A percentile compares a stretch with the other conserved stretches of the same genome.
These are phyloP conservation scores for Formica exsecta DNA, from an alignment of 1,140 invertebrate genomes.

Conservation along the genomic window DNA sequence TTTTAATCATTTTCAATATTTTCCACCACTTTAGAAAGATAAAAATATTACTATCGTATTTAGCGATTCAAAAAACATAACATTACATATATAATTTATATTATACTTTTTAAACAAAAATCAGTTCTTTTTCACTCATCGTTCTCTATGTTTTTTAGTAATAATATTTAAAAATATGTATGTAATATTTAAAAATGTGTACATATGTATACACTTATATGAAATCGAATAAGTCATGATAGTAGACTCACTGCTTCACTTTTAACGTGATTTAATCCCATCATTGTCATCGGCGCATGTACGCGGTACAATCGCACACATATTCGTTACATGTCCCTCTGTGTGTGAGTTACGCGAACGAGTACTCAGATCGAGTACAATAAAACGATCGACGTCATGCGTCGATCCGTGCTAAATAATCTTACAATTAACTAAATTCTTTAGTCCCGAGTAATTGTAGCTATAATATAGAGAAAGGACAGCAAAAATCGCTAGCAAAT, in stretches of 20 bases:
- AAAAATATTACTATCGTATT: too few relatives aligned
- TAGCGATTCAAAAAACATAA: too few relatives aligned
- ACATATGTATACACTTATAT: slow-evolving; percentile 30
- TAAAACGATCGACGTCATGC: slow-evolving; percentile 23
- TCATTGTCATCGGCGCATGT: slow-evolving; percentile 24
- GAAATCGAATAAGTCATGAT: slow-evolving; percentile 46
- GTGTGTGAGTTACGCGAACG: neutral
- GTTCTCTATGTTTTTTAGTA: neutral
- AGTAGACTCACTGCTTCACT: slow-evolving; percentile 46
- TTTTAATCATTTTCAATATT: too few relatives aligned
- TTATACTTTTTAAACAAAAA: too few relatives aligned
- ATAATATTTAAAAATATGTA: slow-evolving; percentile 61
- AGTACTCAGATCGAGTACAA: slow-evolving; percentile 16
- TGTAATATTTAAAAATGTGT: slow-evolving; percentile 38
- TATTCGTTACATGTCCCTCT: slow-evolving; percentile 9
- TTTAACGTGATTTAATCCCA: slow-evolving; percentile 5
- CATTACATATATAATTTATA: too few relatives aligned
- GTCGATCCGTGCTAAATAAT: slow-evolving; percentile 44
- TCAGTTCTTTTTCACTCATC: too few relatives aligned
- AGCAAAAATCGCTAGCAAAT: slow-evolving; percentile 3
- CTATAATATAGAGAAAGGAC: slow-evolving; percentile 29
- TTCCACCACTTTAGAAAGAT: too few relatives aligned
- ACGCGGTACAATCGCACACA: slow-evolving; percentile 16
- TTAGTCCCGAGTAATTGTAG: slow-evolving; percentile 39
- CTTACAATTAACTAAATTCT: slow-evolving; percentile 40